Evolutionary conservation across 2,113 vertebrate genomes (phyloP).

Genomic region (Eira barbara): DNA sequence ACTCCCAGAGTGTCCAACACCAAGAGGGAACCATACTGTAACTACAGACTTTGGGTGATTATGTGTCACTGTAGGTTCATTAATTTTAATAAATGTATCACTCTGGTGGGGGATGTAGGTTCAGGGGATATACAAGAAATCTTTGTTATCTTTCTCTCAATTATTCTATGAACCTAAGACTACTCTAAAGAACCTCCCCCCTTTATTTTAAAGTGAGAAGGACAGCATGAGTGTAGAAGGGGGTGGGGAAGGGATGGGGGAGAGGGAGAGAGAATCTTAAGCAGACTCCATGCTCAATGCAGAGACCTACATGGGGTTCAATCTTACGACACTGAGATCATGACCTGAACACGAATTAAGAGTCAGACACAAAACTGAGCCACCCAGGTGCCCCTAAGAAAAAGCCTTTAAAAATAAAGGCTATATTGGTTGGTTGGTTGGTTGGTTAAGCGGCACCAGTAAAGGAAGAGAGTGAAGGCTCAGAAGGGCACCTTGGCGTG

Average conservation of each 20-base stretch:
- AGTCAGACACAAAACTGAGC: not conserved
- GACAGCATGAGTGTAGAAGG: not conserved
- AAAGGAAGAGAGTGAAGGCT: slow-evolving; percentile 78
- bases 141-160: not conserved
- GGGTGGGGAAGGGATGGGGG: not conserved
- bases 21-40: not conserved
- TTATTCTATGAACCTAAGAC: not conserved
- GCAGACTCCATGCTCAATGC: not conserved
- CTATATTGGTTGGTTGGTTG: too few species aligned
- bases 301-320: too few species aligned
- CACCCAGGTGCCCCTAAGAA: not conserved
- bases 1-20: not conserved
- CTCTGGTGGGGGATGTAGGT: not conserved
- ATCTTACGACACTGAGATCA: not conserved
- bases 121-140: not conserved
- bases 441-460: slow-evolving; percentile 88
- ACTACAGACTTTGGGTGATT: not conserved
- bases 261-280: not conserved
- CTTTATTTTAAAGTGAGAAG: not conserved
- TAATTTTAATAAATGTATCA: not conserved
- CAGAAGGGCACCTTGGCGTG: slow-evolving; percentile 90
- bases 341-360: not conserved
- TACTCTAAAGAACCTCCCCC: not conserved
- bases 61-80: not conserved
- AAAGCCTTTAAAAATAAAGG: not conserved